Conservation (phyloP, 2,888 invertebrate species). For the Schrankia costaestrigalis region DNA sequence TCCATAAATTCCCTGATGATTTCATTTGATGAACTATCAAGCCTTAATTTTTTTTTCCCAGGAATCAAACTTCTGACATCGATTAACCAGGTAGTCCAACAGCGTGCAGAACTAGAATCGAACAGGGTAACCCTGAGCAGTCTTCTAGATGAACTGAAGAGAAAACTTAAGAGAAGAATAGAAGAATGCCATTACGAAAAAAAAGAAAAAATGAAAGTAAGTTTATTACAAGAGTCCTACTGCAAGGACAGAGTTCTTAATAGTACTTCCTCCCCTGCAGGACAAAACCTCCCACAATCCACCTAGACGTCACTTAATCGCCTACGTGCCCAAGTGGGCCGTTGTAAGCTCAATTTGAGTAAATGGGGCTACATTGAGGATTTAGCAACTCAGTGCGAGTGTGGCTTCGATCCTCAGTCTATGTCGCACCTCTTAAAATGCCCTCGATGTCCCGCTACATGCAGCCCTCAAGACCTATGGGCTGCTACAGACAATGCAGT, state of each 20-base stretch:
- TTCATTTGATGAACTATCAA: too few relatives aligned
- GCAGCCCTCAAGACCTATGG: too few relatives aligned
- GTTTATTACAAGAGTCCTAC: background rate
- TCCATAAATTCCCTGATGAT: background rate
- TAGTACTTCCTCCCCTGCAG: background rate
- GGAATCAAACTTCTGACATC: conserved; percentile 71
- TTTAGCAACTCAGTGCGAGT: too few relatives aligned
- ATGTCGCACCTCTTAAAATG: too few relatives aligned
- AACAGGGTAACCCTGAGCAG: conserved; percentile 60
- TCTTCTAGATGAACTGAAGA: conserved; percentile 65
- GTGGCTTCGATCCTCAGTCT: too few relatives aligned
- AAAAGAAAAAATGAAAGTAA: conserved; percentile 65
- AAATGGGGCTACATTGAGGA: too few relatives aligned
- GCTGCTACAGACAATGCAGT: too few relatives aligned
- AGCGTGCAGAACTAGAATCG: conserved; percentile 65
- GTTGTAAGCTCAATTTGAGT: too few relatives aligned
- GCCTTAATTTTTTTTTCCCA: conserved; percentile 23
- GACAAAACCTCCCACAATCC: background rate
- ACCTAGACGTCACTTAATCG: background rate
- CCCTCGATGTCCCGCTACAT: too few relatives aligned
- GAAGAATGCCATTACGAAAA: conserved; percentile 70
- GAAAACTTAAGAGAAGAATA: conserved; percentile 61
- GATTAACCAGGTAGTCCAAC: conserved; percentile 71
- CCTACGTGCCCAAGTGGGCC: too few relatives aligned
- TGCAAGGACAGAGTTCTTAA: background rate